Evolutionary conservation across 2,888 invertebrate species (phyloP), one percentile per base, ranked within the genome.

Genomic region (Rugalucina vietnamica): DNA sequence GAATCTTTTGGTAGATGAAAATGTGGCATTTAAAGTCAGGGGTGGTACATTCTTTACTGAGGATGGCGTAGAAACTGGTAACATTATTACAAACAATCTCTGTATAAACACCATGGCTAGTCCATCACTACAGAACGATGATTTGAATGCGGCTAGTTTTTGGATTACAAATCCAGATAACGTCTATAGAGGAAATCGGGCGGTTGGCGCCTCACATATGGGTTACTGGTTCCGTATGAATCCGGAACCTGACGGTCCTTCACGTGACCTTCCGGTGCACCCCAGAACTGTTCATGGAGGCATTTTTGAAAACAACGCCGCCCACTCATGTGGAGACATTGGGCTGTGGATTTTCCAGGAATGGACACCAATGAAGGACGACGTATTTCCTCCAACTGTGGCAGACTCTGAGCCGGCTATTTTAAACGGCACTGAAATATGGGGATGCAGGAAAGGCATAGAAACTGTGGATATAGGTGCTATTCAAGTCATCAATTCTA

Each of bases 151-250:
- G 0, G 93, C 94, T 27, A 88, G 89, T 10, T 92, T 91, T 84
- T 94, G 93, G 94, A 84, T 90, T 8, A 90, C 93, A 43, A 92
- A 94, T 79, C 92, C 94, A 1, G 90, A 93, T 84, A 94, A 94
- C 84, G 91, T 85, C 8, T 37, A 90, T 60, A 69, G 70, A 2
- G 88, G 91, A 79, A 94, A 94, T 81, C 82, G 79, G 21, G 93
- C 88, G 0, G 94, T 91, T 8, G 94, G 93, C 0, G 93, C 93
- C 0, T 91, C 92, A 0, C 93, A 94, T 77, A 93, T 94, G 85
- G 94, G 92, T 5, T 93, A 85, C 79, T 93, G 93, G 94, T 93
- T 90, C 84, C 85, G 93, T 18, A 91, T 94, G 92, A 89, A 90
- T 18, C 43, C 79, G 12, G 87, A 92, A 76, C 93, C 93, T 0